Evolutionary conservation across 1,140 invertebrate species (phyloP).

Genomic region (Papilio polytes): DNA sequence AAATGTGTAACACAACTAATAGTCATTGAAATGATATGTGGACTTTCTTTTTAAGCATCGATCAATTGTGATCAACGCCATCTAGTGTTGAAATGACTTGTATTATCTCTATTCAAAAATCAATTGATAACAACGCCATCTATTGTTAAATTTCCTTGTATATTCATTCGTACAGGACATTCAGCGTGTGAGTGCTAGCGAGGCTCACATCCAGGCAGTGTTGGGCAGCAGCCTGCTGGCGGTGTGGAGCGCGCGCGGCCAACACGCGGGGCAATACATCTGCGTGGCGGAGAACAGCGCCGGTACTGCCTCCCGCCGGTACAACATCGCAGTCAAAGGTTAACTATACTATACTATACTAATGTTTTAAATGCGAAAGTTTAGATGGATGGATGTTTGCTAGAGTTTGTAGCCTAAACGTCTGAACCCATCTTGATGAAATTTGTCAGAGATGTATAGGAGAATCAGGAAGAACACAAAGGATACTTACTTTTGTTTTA

Average conservation of each 20-base stretch:
- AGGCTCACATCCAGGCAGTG: slow-evolving; percentile 53
- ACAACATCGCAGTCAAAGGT: slow-evolving; percentile 73
- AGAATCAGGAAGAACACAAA: too few species aligned
- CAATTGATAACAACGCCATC: too few species aligned
- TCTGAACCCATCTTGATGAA: too few species aligned
- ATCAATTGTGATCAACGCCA: neutral
- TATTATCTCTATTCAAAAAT: neutral
- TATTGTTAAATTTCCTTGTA: too few species aligned
- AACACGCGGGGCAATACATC: slow-evolving; percentile 74
- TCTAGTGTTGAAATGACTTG: neutral
- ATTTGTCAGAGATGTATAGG: too few species aligned
- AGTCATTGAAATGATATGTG: too few species aligned
- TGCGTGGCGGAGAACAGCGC: slow-evolving; percentile 76
- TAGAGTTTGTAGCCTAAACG: too few species aligned
- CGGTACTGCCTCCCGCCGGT: slow-evolving; percentile 63
- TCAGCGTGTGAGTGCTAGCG: slow-evolving; percentile 49
- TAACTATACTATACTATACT: too few species aligned
- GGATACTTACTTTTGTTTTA: too few species aligned
- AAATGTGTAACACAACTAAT: too few species aligned
- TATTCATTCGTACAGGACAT: slow-evolving; percentile 52
- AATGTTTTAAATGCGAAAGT: too few species aligned
- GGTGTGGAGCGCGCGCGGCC: slow-evolving; percentile 51
- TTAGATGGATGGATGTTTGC: too few species aligned
- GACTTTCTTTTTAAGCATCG: neutral
- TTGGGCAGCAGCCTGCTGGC: slow-evolving; percentile 59